phyloP scores from a whole-genome alignment of 1,140 invertebrate species.

The Pentalonia nigronervosa region DNA sequence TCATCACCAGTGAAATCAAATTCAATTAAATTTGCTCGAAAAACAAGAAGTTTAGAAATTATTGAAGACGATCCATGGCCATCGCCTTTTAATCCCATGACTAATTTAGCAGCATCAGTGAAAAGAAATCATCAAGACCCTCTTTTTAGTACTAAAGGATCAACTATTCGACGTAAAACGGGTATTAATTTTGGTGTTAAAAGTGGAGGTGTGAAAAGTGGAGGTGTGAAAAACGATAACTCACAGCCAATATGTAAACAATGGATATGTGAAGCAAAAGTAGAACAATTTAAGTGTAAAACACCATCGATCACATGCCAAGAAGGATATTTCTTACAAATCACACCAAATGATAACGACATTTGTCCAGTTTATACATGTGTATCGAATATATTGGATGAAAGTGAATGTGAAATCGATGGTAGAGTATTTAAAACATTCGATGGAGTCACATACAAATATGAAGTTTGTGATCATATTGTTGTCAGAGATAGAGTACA shows the following conservation, averaged over 20 bases:
- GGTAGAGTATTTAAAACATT: conserved; percentile 80
- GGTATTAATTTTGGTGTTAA: background rate
- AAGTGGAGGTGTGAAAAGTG: background rate
- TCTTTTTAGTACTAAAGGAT: conserved; percentile 43
- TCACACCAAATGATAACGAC: conserved; percentile 19
- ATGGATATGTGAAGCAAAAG: conserved; percentile 48
- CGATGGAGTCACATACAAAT: conserved; percentile 77
- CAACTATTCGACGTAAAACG: background rate
- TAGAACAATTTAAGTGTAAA: conserved; percentile 46
- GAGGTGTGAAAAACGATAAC: conserved; percentile 9
- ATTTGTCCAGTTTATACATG: conserved; percentile 70
- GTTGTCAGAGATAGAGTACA: conserved; percentile 73
- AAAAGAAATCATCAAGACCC: conserved; percentile 45
- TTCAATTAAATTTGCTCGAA: conserved; percentile 25
- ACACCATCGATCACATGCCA: conserved; percentile 1
- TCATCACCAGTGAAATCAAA: background rate
- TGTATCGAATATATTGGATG: conserved; percentile 67
- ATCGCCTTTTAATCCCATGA: conserved; percentile 44
- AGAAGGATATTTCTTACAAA: conserved; percentile 53
- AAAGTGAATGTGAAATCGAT: conserved; percentile 75
- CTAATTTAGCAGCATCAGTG: conserved; percentile 41
- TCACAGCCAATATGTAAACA: conserved; percentile 53
- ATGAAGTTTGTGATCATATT: conserved; percentile 82
- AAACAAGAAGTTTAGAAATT: conserved; percentile 32
- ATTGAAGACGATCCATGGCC: conserved; percentile 45